Evolutionary conservation across 2,888 invertebrate genomes (phyloP), one percentile per base, ranked within the genome.

Genomic region (Encarsia formosa): DNA sequence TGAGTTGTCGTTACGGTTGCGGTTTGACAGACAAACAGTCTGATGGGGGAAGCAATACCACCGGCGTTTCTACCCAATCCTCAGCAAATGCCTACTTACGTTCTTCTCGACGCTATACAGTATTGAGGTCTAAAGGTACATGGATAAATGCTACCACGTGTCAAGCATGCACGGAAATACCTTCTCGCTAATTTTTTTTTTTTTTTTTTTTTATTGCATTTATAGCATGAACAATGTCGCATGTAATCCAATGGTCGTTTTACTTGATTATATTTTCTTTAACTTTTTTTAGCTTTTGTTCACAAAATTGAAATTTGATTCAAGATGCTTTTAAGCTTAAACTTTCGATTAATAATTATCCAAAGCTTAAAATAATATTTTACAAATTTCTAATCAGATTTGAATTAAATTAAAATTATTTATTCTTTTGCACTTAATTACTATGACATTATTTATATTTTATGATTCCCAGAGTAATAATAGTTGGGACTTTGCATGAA

Each of bases 71-170:
- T 74, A 65, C 75, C 72, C 67, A 79, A 78, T 72, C 79, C 78
- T 66, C 77, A 78, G 68, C 76, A 78, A 75, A 78, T 78, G 76
- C 78, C 78, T 71, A 77, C 79, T 75, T 79, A 79, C 76, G 78
- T 80, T 71, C 77, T 80, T 77, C 78, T 79, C 77, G 79, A 79
- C 77, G 78, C 78, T 73, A 78, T 80, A 77, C 79, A 80, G 76
- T 80, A 79, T 78, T 80, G 79, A 80, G 78, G 77, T 76, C 77
- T 72, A 72, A 73, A 73, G 73, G 73, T 73, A 73, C 65, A 67
- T 67, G 66, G 68, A 64, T 69, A 65, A 65, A 40, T 19, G 22
- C 22, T 20, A 62, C 66, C 63, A 59, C 57, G 68, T 54, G 53
- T 57, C 50, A 48, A 51, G 53, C 53, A 53, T 53, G 53, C 53